Conservation (phyloP, 2,113 vertebrate species). For the Siphamia tubifer region DNA sequence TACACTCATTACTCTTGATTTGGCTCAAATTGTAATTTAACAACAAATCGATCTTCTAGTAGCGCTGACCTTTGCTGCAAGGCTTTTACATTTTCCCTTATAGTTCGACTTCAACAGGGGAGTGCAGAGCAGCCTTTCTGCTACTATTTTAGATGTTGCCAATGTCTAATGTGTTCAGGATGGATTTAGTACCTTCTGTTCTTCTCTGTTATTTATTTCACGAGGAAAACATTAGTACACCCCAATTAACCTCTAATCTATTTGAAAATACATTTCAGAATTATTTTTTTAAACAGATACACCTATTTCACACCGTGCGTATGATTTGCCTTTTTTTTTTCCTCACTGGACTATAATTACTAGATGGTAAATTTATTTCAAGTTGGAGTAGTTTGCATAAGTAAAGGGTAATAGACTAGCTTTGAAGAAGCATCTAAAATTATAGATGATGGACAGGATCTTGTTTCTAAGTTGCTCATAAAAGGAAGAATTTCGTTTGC, state of each 20-base stretch:
- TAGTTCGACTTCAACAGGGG: neutral
- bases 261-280: neutral
- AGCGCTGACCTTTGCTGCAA: constrained; percentile 61
- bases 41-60: constrained; percentile 65
- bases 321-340: too few relatives aligned
- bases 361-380: too few relatives aligned
- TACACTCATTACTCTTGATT: constrained; percentile 72
- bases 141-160: constrained; percentile 25
- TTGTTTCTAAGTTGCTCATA: too few relatives aligned
- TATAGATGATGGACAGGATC: too few relatives aligned
- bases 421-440: too few relatives aligned
- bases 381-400: too few relatives aligned
- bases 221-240: constrained; percentile 11
- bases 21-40: constrained; percentile 73
- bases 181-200: constrained; percentile 3
- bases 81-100: constrained; percentile 57
- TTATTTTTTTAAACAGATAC: neutral
- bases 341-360: too few relatives aligned
- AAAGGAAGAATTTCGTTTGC: too few relatives aligned
- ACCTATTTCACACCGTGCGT: too few relatives aligned
- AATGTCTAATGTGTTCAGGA: constrained; percentile 14
- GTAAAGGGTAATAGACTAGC: too few relatives aligned
- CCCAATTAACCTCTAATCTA: neutral
- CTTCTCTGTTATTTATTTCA: constrained; percentile 5
- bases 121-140: constrained; percentile 15